Conservation (phyloP, 2,113 vertebrate genomes). For the Psettodes erumei region DNA sequence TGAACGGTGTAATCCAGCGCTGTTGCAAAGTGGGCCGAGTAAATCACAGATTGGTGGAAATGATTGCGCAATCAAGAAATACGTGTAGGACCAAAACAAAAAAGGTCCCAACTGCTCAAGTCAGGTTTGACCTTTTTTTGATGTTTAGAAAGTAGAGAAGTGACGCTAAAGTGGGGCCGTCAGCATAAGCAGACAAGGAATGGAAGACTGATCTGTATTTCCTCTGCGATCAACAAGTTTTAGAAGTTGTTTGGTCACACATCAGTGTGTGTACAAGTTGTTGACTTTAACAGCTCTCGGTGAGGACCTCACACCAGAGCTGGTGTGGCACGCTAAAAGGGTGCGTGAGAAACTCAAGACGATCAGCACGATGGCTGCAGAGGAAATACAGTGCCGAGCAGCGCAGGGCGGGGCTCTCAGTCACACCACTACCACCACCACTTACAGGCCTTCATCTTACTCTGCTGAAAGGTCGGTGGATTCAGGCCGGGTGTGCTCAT, state of each 20-base stretch:
- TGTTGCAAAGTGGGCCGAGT: background rate
- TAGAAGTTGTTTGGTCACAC: no score
- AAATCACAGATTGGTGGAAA: background rate
- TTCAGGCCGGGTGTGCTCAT: constrained; percentile 97
- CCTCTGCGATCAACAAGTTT: constrained; percentile 50
- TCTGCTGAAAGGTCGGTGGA: constrained; percentile 99
- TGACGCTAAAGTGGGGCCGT: constrained; percentile 62
- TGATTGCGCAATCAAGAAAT: background rate
- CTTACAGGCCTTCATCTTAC: constrained; percentile 98
- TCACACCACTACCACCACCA: constrained; percentile 92
- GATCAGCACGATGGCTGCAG: constrained; percentile 14
- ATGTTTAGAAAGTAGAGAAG: constrained; percentile 2
- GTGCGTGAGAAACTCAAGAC: no score
- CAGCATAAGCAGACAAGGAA: constrained; percentile 75
- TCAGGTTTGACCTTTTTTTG: constrained; percentile 42
- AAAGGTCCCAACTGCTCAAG: background rate
- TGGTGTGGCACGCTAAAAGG: background rate
- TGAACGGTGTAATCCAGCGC: background rate
- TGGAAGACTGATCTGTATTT: constrained; percentile 82
- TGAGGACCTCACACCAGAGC: background rate
- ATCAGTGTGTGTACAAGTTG: background rate
- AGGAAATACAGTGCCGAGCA: constrained; percentile 80
- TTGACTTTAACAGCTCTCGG: background rate
- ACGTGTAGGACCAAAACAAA: constrained; percentile 35
- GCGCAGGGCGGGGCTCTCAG: constrained; percentile 86